Percentiles rank a stretch among this genome's conserved stretches.
These are phyloP conservation scores for Caenorhabditis uteleia DNA, from an alignment of 2,888 invertebrate genomes.

Conservation along the genomic window DNA sequence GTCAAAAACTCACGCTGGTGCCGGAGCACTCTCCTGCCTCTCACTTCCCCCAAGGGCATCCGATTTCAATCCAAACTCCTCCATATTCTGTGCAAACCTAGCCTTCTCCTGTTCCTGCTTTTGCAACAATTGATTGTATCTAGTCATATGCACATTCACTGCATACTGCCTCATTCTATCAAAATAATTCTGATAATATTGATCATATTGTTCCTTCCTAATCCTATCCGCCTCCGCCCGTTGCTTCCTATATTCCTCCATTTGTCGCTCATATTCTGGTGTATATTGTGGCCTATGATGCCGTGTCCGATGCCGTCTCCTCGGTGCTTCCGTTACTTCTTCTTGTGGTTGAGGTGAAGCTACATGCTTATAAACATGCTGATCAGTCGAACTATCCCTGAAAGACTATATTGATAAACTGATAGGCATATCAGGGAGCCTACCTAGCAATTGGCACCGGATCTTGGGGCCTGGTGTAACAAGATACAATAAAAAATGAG, in stretches of 20 bases:
- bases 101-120: conserved; percentile 37
- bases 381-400: too few species aligned
- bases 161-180: conserved; percentile 48
- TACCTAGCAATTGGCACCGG: too few species aligned
- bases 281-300: conserved; percentile 9
- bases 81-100: conserved; percentile 41
- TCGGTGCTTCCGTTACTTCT: too few species aligned
- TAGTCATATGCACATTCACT: conserved; percentile 31
- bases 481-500: too few species aligned
- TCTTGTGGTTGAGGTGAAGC: too few species aligned
- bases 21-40: conserved; percentile 8
- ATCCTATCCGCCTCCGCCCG: conserved; percentile 18
- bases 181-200: conserved; percentile 51
- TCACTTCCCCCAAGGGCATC: conserved; percentile 18
- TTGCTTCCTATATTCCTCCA: conserved; percentile 26
- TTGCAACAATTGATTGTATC: conserved; percentile 40
- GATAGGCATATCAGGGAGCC: too few species aligned
- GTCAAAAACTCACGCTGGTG: conserved; percentile 2
- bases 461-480: too few species aligned
- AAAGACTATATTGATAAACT: too few species aligned
- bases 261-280: conserved; percentile 17
- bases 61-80: conserved; percentile 40
- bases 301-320: not conserved
- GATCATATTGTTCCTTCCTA: conserved; percentile 29
- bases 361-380: too few species aligned